Base-by-base conservation (phyloP, 2,797 vertebrate genomes). In the Natrix natrix region DNA sequence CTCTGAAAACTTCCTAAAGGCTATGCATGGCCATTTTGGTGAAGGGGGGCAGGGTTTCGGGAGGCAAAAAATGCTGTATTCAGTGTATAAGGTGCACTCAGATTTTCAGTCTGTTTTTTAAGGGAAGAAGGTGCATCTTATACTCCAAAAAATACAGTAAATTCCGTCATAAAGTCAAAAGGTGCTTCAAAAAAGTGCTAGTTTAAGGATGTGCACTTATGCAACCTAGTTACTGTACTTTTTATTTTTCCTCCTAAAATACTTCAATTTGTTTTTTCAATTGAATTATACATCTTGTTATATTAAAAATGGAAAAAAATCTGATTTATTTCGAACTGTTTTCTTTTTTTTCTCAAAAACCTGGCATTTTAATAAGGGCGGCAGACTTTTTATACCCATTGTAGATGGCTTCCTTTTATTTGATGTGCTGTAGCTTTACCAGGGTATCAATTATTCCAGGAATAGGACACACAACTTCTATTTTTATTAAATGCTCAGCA, bases 401-500 rank as follows among this genome's bases (percentile, higher is more conserved):
- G 28, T 32, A 59, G 52, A 78, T 78, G 74, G 37, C 32, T 43
- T 78, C 16, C 8, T 78, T 43, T 78, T 43, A 78, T 22, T 10
- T 78, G 17, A 43, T 78, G 20, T 20, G 7, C 91, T 69, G 91
- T 92, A 87, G 94, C 59, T 90, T 93, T 5, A 0, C 83, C 90
- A 63, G 90, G 61, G 52, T 8, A 94, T 83, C 91, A 56, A 94
- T 93, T 91, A 94, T 96, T 95, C 89, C 95, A 96, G 96, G 94
- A 95, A 94, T 93, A 95, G 94, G 93, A 95, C 94, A 93, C 90
- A 74, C 54, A 0, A 91, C n/a, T 91, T 95, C 96, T 94, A 95
- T 97, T 96, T 96, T 95, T 96, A 94, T 89, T 55, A 86, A 96
- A 96, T 93, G 91, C 92, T 87, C 26, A 52, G 90, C 93, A 88